phyloP scores from a whole-genome alignment of 2,113 vertebrate species.

The Cyphomyrus plagiostoma region DNA sequence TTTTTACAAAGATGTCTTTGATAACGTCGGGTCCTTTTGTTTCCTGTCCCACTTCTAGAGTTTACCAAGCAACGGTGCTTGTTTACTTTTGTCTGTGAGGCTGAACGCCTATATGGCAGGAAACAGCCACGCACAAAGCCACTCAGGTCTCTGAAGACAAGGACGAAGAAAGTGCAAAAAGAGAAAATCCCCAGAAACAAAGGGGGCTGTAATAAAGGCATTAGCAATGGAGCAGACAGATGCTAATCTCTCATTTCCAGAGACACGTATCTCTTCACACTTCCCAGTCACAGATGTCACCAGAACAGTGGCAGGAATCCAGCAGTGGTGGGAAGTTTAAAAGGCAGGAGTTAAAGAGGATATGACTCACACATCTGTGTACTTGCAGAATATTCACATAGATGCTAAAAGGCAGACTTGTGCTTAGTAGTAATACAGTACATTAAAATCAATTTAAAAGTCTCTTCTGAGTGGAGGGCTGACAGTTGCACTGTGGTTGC shows the following conservation, averaged over 20 bases:
- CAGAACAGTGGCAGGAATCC: constrained; percentile 48
- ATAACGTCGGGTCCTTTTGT: not conserved
- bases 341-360: constrained; percentile 38
- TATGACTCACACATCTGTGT: not conserved
- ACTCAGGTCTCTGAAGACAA: constrained; percentile 61
- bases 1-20: constrained; percentile 2
- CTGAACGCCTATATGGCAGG: constrained; percentile 38
- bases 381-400: not conserved
- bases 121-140: constrained; percentile 55
- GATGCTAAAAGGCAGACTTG: constrained; percentile 31
- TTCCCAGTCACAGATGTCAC: constrained; percentile 71
- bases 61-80: not conserved
- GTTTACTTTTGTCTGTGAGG: not conserved
- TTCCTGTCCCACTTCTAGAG: not conserved
- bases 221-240: constrained; percentile 70
- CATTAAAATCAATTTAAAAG: not conserved
- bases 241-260: constrained; percentile 72
- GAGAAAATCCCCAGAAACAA: constrained; percentile 53
- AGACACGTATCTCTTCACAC: constrained; percentile 75
- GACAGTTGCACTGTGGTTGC: not conserved
- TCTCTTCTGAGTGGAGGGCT: not conserved
- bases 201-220: constrained; percentile 70
- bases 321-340: constrained; percentile 19
- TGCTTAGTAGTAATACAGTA: not conserved
- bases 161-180: constrained; percentile 49